A percentile compares a stretch with the other conserved stretches of the same genome.
Evolutionary conservation across 1,140 invertebrate species (phyloP).

Genomic region (Dreissena polymorpha): DNA sequence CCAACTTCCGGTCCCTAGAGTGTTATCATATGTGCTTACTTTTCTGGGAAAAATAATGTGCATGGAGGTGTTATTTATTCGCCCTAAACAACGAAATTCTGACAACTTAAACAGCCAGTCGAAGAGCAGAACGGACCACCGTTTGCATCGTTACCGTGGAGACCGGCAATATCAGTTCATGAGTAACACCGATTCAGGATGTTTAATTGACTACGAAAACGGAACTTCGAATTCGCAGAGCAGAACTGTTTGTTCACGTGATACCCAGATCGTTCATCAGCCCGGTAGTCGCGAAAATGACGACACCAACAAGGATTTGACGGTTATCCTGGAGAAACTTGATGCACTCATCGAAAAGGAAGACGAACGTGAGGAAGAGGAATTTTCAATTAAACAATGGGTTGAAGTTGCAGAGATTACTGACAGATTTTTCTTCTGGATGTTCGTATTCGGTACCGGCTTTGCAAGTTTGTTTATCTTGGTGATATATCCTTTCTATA

Average conservation of each 20-base stretch:
- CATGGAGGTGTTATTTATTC: conserved; percentile 61
- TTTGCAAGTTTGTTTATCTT: conserved; percentile 95
- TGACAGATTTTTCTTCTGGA: conserved; percentile 96
- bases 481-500: conserved; percentile 93
- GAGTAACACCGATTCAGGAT: conserved; percentile 62
- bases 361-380: conserved; percentile 57
- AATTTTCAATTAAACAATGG: conserved; percentile 85
- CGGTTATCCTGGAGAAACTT: conserved; percentile 57
- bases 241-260: neutral
- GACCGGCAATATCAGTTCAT: conserved; percentile 28
- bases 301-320: conserved; percentile 23
- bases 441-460: conserved; percentile 98
- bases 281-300: neutral
- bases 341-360: conserved; percentile 61
- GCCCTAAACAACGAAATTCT: neutral
- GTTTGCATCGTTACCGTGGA: too few relatives aligned
- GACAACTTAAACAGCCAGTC: neutral
- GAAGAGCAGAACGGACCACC: too few relatives aligned
- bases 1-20: conserved; percentile 62
- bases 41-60: conserved; percentile 61
- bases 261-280: neutral
- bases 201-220: conserved; percentile 67
- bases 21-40: conserved; percentile 51
- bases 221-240: conserved; percentile 39
- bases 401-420: conserved; percentile 99